A percentile compares a stretch with the other conserved stretches of the same genome.
Evolutionary conservation across 2,797 vertebrate species (phyloP).

Genomic region (Microchirus variegatus): DNA sequence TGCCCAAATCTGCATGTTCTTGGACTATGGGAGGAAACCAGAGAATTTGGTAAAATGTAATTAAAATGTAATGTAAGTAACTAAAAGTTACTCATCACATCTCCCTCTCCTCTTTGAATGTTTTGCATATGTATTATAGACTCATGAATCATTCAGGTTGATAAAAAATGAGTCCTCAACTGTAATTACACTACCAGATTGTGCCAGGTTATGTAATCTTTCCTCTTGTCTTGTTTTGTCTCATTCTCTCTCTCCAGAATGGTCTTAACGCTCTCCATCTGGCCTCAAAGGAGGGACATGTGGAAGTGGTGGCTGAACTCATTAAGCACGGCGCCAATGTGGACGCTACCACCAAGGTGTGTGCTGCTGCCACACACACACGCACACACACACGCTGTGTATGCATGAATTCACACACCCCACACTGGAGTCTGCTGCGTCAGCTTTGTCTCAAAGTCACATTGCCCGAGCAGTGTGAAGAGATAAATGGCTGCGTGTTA

Average conservation of each 20-base stretch:
- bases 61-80: no score
- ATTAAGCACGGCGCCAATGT: slow-evolving; percentile 94
- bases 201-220: no score
- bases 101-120: background rate
- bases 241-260: slow-evolving; percentile 80
- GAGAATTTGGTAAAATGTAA: no score
- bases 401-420: slow-evolving; percentile 5
- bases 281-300: slow-evolving; percentile 97
- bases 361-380: slow-evolving; percentile 42
- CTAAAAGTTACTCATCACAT: no score
- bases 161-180: background rate
- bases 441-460: slow-evolving; percentile 61
- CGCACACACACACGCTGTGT: background rate
- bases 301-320: slow-evolving; percentile 95
- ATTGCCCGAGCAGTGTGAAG: slow-evolving; percentile 38
- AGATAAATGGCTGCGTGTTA: slow-evolving; percentile 36
- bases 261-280: slow-evolving; percentile 97
- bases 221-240: background rate
- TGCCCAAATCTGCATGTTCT: no score
- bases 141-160: no score
- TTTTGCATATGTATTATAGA: background rate
- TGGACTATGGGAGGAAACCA: no score
- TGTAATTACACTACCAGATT: background rate
- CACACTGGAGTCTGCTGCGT: slow-evolving; percentile 35
- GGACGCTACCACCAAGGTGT: slow-evolving; percentile 97